A percentile compares a stretch with the other conserved stretches of the same genome.
phyloP scores from a whole-genome alignment of 1,140 invertebrate genomes.

The Papilio helenus region DNA sequence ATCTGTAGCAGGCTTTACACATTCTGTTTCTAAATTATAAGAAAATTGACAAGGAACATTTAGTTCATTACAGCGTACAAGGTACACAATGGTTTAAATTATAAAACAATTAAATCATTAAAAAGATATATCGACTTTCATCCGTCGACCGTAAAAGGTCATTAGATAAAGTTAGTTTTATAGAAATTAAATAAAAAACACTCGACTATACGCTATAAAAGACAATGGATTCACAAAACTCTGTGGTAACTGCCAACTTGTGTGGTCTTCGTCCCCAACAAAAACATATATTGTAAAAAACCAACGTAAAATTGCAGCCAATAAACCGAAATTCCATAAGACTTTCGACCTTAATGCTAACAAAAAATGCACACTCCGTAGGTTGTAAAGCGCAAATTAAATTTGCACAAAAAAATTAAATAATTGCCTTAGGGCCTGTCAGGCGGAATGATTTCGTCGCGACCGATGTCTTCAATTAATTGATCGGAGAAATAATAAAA shows the following conservation, averaged over 20 bases:
- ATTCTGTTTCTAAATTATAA: no score
- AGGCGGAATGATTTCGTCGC: conserved; percentile 61
- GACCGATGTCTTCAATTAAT: conserved; percentile 61
- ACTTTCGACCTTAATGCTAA: conserved; percentile 47
- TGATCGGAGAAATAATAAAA: conserved; percentile 54
- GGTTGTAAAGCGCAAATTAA: conserved; percentile 7
- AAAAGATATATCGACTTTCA: no score
- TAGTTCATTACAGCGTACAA: no score
- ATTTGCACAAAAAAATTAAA: conserved; percentile 51
- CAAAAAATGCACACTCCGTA: conserved; percentile 25
- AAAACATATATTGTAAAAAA: conserved; percentile 55
- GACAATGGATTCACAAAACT: conserved; percentile 42
- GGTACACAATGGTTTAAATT: no score
- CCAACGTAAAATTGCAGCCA: conserved; percentile 42
- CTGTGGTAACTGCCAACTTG: conserved; percentile 50
- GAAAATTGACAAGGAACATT: no score
- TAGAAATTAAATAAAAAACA: no score
- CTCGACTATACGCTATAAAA: not conserved
- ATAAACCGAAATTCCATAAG: conserved; percentile 23
- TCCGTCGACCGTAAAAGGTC: no score
- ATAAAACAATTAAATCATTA: no score
- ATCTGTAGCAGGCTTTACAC: no score
- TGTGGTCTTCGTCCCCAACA: conserved; percentile 54
- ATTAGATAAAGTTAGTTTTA: no score
- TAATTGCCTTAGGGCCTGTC: conserved; percentile 60